Evolutionary conservation across 23 tunicate genomes (phyloP).

Genomic region (Botrylloides violaceus): DNA sequence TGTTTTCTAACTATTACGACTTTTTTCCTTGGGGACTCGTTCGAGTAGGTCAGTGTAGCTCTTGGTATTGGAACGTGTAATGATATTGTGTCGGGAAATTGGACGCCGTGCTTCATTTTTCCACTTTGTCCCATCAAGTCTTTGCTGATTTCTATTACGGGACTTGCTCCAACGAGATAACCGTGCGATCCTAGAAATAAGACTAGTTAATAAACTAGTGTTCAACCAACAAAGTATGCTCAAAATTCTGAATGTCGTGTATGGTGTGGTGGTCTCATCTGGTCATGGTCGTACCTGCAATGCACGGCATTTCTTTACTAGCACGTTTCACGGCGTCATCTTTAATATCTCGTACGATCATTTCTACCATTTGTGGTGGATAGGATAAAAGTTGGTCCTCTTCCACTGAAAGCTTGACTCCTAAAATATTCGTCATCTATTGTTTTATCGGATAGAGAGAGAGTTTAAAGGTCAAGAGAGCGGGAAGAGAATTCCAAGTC

Average conservation of each 20-base stretch:
- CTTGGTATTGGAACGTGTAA: conserved; percentile 37
- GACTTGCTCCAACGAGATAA: conserved; percentile 45
- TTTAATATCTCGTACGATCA: conserved; percentile 21
- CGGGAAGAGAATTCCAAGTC: no score
- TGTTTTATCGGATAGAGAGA: no score
- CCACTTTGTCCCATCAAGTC: conserved; percentile 50
- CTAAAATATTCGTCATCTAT: no score
- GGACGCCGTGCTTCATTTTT: conserved; percentile 31
- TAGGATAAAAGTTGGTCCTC: neutral
- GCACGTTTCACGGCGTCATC: conserved; percentile 37
- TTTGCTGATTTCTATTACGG: conserved; percentile 52
- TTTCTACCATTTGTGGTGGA: conserved; percentile 46
- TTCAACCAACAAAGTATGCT: no score
- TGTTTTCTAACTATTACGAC: conserved; percentile 32
- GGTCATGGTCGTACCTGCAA: conserved; percentile 9
- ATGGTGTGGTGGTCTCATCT: no score
- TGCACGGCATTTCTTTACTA: conserved; percentile 19
- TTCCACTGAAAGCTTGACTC: neutral
- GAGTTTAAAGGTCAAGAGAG: no score
- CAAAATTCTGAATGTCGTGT: no score
- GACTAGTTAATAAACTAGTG: no score
- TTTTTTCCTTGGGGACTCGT: neutral
- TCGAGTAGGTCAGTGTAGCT: neutral
- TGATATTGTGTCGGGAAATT: conserved; percentile 34
- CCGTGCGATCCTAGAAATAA: conserved; percentile 52